These are phyloP conservation scores for Eilema depressum DNA, from an alignment of 2,888 invertebrate species.

Conservation along the genomic window DNA sequence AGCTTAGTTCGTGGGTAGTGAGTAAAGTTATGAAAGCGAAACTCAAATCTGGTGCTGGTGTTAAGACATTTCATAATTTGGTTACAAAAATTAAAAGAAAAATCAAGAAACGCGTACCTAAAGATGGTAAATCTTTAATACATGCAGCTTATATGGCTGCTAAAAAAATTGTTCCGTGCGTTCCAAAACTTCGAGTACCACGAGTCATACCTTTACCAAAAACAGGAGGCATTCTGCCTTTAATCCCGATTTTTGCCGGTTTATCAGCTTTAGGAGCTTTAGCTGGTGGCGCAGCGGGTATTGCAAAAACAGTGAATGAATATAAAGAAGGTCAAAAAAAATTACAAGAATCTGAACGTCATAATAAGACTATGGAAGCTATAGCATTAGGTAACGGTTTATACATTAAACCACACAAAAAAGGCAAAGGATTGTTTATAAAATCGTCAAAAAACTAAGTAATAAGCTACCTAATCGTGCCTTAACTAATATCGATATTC, in stretches of 20 bases:
- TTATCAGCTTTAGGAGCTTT: not conserved
- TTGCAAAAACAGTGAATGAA: not conserved
- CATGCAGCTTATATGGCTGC: no score
- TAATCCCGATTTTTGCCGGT: not conserved
- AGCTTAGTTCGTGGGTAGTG: not conserved
- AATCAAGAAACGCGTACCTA: no score
- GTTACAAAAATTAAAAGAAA: no score
- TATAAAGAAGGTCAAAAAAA: not conserved
- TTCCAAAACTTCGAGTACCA: not conserved
- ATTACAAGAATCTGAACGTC: not conserved
- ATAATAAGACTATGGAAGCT: slow-evolving; percentile 32
- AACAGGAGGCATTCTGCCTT: not conserved
- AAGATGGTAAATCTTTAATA: no score
- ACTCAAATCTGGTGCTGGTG: not conserved
- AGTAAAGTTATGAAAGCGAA: slow-evolving; percentile 10
- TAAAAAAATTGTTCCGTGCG: not conserved
- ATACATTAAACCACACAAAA: no score
- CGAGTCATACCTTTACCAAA: no score
- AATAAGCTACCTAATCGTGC: slow-evolving; percentile 11
- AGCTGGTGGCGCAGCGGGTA: not conserved
- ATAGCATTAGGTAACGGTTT: slow-evolving; percentile 3
- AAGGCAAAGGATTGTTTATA: no score
- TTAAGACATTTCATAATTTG: no score
- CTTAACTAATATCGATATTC: not conserved
- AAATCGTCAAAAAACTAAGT: no score